Conservation (phyloP, 1,140 invertebrate genomes). For the Drosophila setifemur region DNA sequence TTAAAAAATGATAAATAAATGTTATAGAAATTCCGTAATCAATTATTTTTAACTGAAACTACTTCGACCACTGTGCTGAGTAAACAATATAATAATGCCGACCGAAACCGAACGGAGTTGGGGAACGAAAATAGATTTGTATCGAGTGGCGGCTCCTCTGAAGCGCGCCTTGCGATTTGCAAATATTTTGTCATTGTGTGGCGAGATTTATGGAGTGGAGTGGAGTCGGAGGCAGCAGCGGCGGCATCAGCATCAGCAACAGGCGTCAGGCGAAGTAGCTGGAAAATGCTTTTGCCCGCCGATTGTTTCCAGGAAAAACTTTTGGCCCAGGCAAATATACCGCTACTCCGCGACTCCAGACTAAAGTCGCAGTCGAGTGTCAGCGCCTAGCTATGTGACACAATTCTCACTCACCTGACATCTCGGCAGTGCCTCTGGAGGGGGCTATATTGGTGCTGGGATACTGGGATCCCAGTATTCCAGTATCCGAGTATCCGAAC, state of each 20-base stretch:
- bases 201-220: constrained; percentile 81
- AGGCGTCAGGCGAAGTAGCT: constrained; percentile 21
- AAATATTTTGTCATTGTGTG: constrained; percentile 82
- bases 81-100: constrained; percentile 78
- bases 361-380: constrained; percentile 54
- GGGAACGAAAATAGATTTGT: constrained; percentile 80
- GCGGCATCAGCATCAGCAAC: constrained; percentile 6
- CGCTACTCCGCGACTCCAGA: constrained; percentile 51
- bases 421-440: constrained; percentile 33
- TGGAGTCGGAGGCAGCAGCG: constrained; percentile 40
- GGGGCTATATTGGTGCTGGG: too few relatives aligned
- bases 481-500: background rate
- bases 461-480: background rate
- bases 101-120: constrained; percentile 30
- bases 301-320: constrained; percentile 78
- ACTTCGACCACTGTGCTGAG: constrained; percentile 25
- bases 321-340: constrained; percentile 74
- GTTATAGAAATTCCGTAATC: too few relatives aligned
- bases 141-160: constrained; percentile 80
- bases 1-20: background rate
- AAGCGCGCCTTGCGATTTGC: constrained; percentile 81
- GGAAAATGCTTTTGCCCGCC: constrained; percentile 58
- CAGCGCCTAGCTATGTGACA: constrained; percentile 79
- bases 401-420: constrained; percentile 79
- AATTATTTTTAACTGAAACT: background rate